Base-by-base conservation (phyloP, 1,140 invertebrate genomes). In the Meloidogyne chitwoodi region DNA sequence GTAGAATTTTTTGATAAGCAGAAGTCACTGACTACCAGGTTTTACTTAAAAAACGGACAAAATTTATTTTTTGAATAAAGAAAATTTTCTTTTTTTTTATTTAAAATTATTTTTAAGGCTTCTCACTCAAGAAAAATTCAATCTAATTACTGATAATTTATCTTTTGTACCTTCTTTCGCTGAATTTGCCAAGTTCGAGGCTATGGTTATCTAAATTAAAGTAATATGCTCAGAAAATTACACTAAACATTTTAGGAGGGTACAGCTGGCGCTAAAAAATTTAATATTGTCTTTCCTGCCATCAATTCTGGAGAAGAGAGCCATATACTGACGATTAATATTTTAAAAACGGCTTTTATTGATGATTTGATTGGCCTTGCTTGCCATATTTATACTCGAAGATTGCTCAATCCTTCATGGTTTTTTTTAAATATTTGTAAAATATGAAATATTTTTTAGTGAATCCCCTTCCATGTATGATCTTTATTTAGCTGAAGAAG, bases 161-260 rank as follows among this genome's bases (percentile, higher is more conserved):
- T 5, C n/a, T n/a, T 22, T 4, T 27, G 4, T 22, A 0, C 26
- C 14, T 22, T 27, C 48, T 27, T 73, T 34, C 29, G 56, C 29
- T 29, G 71, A 73, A 64, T 73, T 19, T 63, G 71, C 71, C 4
- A 73, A 73, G 26, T 73, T 73, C 11, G 71, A 73, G 29, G 56
- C 71, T 14, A 73, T 73, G 24, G 71, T 73, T 64, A 14, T 38
- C 4, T 12, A 24, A 44, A 70, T n/a, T 68, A 24, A 11, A 4
- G 11, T 68, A 24, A 16, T 69, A 5, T 5, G 6, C 26, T 27
- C 0, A 68, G 12, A 68, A 68, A 14, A 34, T 14, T 29, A 19
- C 3, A 34, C 29, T 27, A 34, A 38, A 38, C 19, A 8, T 19
- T 73, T 24, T 22, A 63, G 71, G 38, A 41, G 24, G 14, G 26